A percentile compares a stretch with the other conserved stretches of the same genome.
These are phyloP conservation scores for Aethes cnicana DNA, from an alignment of 2,888 invertebrate genomes.

Conservation along the genomic window DNA sequence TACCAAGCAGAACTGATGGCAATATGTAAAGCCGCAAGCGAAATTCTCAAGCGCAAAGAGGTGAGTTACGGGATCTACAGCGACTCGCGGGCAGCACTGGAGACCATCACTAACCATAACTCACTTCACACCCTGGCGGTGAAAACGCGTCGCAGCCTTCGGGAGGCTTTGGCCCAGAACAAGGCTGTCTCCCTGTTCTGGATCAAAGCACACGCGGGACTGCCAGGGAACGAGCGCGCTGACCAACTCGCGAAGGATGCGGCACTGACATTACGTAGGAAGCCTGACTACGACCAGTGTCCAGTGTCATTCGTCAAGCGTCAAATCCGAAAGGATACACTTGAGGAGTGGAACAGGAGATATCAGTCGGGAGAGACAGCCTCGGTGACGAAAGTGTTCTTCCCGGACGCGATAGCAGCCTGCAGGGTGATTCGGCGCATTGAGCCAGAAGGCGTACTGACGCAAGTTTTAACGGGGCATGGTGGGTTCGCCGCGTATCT, in stretches of 20 bases:
- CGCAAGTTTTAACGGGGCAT: slow-evolving; percentile 8
- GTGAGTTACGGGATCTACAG: too few species aligned
- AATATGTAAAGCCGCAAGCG: too few species aligned
- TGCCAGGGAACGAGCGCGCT: neutral
- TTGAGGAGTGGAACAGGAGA: neutral
- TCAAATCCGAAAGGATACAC: neutral
- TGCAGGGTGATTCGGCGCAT: neutral
- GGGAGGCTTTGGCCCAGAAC: neutral
- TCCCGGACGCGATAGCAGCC: neutral
- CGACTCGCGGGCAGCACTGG: neutral
- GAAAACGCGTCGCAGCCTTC: neutral
- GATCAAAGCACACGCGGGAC: neutral
- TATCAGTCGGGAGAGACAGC: neutral
- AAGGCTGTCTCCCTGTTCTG: too few species aligned
- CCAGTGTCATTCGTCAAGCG: neutral
- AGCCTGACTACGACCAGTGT: neutral
- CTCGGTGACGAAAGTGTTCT: neutral
- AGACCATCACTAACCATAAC: neutral
- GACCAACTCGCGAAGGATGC: neutral
- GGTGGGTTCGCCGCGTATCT: slow-evolving; percentile 14
- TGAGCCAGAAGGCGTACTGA: neutral
- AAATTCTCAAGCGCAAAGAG: too few species aligned
- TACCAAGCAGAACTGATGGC: too few species aligned
- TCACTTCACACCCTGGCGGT: neutral
- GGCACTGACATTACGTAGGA: neutral